Percentiles rank a stretch among this genome's conserved stretches.
Evolutionary conservation across 2,797 vertebrate species (phyloP).

Genomic region (Nannoperca obscura): DNA sequence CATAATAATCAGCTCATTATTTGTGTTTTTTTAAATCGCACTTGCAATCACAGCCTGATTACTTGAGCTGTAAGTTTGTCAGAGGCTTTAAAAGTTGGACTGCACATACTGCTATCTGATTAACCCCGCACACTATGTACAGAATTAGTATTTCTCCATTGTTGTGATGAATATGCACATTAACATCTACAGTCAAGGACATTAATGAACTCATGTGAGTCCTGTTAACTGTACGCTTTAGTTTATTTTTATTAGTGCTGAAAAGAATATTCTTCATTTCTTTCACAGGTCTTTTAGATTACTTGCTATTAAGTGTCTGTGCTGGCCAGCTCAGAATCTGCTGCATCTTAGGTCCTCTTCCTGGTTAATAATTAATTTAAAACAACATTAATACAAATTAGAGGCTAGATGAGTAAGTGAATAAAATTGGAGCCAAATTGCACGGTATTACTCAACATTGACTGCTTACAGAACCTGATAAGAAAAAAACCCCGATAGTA

Average conservation of each 20-base stretch:
- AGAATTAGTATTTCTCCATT: slow-evolving; percentile 29
- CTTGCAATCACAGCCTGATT: slow-evolving; percentile 60
- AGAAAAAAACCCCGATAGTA: neutral
- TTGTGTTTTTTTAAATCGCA: slow-evolving; percentile 47
- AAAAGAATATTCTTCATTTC: slow-evolving; percentile 15
- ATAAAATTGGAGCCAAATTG: slow-evolving; percentile 45
- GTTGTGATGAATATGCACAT: slow-evolving; percentile 7
- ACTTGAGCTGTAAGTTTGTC: slow-evolving; percentile 20
- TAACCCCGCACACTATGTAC: slow-evolving; percentile 9
- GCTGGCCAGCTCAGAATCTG: neutral
- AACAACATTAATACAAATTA: slow-evolving; percentile 47
- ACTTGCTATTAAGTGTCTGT: neutral
- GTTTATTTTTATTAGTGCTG: slow-evolving; percentile 23
- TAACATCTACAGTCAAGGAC: neutral
- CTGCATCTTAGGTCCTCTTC: neutral
- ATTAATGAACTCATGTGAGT: slow-evolving; percentile 19
- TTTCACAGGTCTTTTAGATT: neutral
- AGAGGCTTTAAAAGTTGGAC: slow-evolving; percentile 24
- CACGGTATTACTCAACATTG: slow-evolving; percentile 18
- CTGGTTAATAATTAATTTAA: slow-evolving; percentile 29
- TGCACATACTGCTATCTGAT: slow-evolving; percentile 27
- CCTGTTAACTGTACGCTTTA: neutral
- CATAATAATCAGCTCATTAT: slow-evolving; percentile 43
- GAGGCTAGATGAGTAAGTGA: slow-evolving; percentile 37
- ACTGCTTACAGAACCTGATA: slow-evolving; percentile 11